Base-by-base conservation (phyloP, 2,797 vertebrate species). In the Uromys caudimaculatus region DNA sequence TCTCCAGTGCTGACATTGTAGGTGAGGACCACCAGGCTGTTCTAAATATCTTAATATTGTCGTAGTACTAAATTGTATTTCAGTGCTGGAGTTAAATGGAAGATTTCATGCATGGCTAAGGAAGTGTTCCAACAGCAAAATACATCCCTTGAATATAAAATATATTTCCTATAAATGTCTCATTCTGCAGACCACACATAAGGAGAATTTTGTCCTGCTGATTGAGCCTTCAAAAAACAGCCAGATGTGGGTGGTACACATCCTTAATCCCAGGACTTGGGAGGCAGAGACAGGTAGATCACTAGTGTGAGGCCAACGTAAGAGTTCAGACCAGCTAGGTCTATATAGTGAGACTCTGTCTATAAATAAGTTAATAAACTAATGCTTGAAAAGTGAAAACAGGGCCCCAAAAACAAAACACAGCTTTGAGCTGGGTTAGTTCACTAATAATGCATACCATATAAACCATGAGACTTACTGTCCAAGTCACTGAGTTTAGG, bases 401-500 rank as follows among this genome's bases (percentile, higher is more conserved):
- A 32, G 10, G 27, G 29, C 60, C 29, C 6, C 29, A 41, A 81
- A 38, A n/a, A 56, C 13, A n/a, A 67, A 47, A 13, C 71, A 44
- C 60, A 85, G 41, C 60, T 67, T 50, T n/a, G 29, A 67, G 44
- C 60, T 50, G 62, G 19, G 44, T 60, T 50, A 13, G 41, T 64
- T 64, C 60, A 64, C 90, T 89, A 85, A 67, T 94, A 71, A 92
- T 83, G 52, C 67, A 44, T 93, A 41, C 88, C 52, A 95, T 95
- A 92, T n/a, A 41, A 86, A 77, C 35, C 19, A 52, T 91, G 82
- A 95, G 81, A 84, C 78, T 76, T 21, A 62, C 13, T 93, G 41
- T 93, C 56, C 8, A 86, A 35, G 41, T 90, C 27, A 82, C 19
- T 94, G 84, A 89, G 95, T 90, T 84, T 90, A 95, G 41, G 97